Conservation (phyloP, 2,113 vertebrate species). For the Misgurnus anguillicaudatus region DNA sequence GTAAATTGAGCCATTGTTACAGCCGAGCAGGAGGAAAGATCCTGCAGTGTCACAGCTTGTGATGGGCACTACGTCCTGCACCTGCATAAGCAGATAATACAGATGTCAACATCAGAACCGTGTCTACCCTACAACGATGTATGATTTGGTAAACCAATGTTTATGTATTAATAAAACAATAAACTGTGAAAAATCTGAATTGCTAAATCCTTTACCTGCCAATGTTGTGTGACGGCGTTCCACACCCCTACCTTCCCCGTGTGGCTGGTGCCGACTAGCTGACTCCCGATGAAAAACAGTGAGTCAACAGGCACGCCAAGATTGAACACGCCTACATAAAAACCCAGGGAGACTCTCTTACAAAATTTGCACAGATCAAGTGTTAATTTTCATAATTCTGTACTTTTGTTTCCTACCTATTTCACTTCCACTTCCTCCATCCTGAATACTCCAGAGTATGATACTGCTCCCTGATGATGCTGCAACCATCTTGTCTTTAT, state of each 20-base stretch:
- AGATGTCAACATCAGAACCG: not conserved
- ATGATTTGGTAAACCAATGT: not conserved
- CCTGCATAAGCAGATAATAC: slow-evolving; percentile 67
- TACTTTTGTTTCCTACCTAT: slow-evolving; percentile 76
- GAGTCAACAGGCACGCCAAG: slow-evolving; percentile 96
- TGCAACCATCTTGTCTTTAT: slow-evolving; percentile 99
- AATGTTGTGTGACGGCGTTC: slow-evolving; percentile 98
- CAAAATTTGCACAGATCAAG: not conserved
- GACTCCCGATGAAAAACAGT: slow-evolving; percentile 97
- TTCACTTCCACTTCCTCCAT: slow-evolving; percentile 92
- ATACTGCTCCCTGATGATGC: slow-evolving; percentile 92
- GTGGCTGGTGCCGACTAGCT: slow-evolving; percentile 95
- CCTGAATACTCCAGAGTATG: slow-evolving; percentile 96
- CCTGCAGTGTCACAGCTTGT: slow-evolving; percentile 98
- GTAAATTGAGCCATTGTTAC: slow-evolving; percentile 97
- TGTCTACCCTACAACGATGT: not conserved
- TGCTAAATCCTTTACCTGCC: slow-evolving; percentile 80
- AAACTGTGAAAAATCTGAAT: not conserved
- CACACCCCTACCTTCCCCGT: slow-evolving; percentile 98
- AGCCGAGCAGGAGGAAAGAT: slow-evolving; percentile 93
- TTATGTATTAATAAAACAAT: too few species aligned
- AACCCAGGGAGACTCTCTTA: not conserved
- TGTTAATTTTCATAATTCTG: not conserved
- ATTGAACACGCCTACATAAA: slow-evolving; percentile 86
- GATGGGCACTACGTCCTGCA: slow-evolving; percentile 92